phyloP scores from a whole-genome alignment of 2,113 vertebrate genomes.

The Brienomyrus brachyistius region DNA sequence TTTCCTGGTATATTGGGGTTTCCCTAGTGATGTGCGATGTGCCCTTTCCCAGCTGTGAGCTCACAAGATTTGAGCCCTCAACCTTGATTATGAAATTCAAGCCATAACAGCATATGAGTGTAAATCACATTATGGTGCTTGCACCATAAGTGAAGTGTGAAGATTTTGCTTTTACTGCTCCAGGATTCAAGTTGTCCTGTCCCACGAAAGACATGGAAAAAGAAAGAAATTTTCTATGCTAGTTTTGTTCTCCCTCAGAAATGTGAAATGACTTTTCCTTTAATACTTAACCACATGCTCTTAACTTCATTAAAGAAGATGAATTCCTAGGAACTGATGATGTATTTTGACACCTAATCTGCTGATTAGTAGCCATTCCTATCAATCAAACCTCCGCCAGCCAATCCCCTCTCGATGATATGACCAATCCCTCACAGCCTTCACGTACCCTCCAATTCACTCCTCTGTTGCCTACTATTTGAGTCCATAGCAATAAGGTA shows the following conservation, averaged over 20 bases:
- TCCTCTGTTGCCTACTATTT: background rate
- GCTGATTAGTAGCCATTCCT: slow-evolving; percentile 21
- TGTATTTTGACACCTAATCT: slow-evolving; percentile 7
- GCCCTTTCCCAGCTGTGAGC: background rate
- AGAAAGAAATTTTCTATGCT: background rate
- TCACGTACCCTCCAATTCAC: background rate
- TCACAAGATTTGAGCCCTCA: background rate
- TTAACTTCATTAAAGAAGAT: slow-evolving; percentile 11
- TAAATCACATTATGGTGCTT: background rate
- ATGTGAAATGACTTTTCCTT: background rate
- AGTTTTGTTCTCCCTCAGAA: slow-evolving; percentile 6
- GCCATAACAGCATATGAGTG: background rate
- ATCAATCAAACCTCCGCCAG: background rate
- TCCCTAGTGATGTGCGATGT: background rate
- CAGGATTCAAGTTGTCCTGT: background rate
- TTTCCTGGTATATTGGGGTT: background rate
- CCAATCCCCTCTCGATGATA: background rate
- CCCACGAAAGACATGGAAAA: background rate
- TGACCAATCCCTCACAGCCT: background rate
- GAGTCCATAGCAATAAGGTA: background rate
- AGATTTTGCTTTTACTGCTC: background rate
- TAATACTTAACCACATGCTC: slow-evolving; percentile 34
- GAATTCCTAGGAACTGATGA: slow-evolving; percentile 22
- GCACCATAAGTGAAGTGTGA: background rate
- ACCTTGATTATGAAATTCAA: background rate